Conservation (phyloP, 2,888 invertebrate species). For the Doris montereyensis region DNA sequence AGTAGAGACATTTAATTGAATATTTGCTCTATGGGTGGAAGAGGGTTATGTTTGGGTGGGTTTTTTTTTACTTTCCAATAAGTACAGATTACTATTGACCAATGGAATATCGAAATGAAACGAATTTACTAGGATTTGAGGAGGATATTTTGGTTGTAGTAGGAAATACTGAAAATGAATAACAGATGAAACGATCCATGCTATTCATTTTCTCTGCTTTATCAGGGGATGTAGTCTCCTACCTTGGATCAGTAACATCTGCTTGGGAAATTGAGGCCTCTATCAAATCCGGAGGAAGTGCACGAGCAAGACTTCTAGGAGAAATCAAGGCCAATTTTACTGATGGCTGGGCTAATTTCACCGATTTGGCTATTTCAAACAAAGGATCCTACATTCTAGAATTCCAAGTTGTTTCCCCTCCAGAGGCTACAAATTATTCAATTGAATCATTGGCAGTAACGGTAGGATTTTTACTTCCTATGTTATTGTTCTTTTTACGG, state of each 20-base stretch:
- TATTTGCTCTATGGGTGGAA: too few species aligned
- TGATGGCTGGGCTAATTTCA: constrained; percentile 65
- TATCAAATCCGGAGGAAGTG: constrained; percentile 48
- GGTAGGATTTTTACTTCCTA: too few species aligned
- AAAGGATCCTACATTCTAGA: constrained; percentile 57
- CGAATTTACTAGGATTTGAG: too few species aligned
- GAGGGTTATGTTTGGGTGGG: too few species aligned
- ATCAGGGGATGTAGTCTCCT: constrained; percentile 51
- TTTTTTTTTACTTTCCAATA: too few species aligned
- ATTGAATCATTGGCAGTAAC: constrained; percentile 47
- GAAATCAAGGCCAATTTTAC: constrained; percentile 50
- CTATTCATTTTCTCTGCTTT: background rate
- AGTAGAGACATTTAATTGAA: too few species aligned
- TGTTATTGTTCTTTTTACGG: too few species aligned
- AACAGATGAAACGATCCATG: too few species aligned
- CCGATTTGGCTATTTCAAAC: constrained; percentile 59
- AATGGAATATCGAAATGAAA: too few species aligned
- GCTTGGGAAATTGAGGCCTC: constrained; percentile 64
- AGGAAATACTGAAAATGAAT: too few species aligned
- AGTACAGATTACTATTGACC: too few species aligned
- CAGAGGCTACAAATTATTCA: constrained; percentile 50
- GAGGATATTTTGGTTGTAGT: too few species aligned
- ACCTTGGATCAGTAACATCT: constrained; percentile 53
- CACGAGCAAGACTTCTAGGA: constrained; percentile 54
- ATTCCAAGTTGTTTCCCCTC: constrained; percentile 54